Conservation (phyloP, 1,140 invertebrate genomes). For the Apis florea region DNA sequence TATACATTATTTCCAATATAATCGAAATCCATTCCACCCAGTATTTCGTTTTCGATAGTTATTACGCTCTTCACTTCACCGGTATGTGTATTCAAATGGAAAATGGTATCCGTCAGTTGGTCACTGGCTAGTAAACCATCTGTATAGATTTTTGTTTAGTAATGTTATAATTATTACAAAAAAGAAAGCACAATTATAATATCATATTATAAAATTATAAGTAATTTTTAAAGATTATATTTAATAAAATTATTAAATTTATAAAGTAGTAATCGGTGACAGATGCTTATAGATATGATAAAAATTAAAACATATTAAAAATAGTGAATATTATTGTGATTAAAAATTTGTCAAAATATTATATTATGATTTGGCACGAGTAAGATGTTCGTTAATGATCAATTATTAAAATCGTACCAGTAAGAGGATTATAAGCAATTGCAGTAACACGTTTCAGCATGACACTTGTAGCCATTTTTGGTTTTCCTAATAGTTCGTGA, state of each 20-base stretch:
- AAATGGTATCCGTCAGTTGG: conserved; percentile 57
- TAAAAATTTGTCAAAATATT: neutral
- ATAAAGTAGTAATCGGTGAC: too few relatives aligned
- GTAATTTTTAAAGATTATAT: neutral
- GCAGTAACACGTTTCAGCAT: conserved; percentile 51
- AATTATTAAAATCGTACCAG: conserved; percentile 59
- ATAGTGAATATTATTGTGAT: too few relatives aligned
- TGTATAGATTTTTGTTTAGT: conserved; percentile 27
- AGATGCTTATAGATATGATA: too few relatives aligned
- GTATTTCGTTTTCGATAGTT: conserved; percentile 78
- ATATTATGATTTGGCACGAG: neutral
- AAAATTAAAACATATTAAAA: too few relatives aligned
- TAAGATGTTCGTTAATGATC: neutral
- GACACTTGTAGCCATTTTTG: conserved; percentile 56
- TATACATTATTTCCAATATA: conserved; percentile 85
- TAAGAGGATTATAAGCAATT: conserved; percentile 71
- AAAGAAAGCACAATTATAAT: neutral
- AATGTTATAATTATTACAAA: neutral
- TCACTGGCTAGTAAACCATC: conserved; percentile 58
- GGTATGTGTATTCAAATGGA: conserved; percentile 72
- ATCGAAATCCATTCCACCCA: conserved; percentile 86
- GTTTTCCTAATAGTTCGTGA: conserved; percentile 74
- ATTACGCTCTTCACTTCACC: conserved; percentile 74
- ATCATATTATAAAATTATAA: neutral
- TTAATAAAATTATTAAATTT: too few relatives aligned